A percentile compares a stretch with the other conserved stretches of the same genome.
phyloP scores from a whole-genome alignment of 2,113 vertebrate species.

The Esox niger region DNA sequence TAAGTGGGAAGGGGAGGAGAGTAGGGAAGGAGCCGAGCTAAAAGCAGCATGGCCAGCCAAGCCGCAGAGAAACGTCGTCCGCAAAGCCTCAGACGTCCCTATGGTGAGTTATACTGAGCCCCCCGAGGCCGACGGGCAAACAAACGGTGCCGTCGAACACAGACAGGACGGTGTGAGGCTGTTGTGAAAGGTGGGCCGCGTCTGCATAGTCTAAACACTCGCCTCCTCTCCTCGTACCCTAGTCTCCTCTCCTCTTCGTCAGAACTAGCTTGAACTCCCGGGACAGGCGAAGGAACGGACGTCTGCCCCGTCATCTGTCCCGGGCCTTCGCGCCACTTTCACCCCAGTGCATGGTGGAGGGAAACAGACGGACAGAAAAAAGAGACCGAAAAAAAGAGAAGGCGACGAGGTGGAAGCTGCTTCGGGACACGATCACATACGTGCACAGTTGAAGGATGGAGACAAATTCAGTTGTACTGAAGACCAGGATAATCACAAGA shows the following conservation, averaged over 20 bases:
- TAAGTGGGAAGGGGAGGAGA: background rate
- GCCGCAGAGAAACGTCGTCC: too few relatives aligned
- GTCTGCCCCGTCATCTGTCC: background rate
- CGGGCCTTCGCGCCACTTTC: too few relatives aligned
- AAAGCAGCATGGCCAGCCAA: background rate
- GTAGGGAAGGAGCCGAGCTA: background rate
- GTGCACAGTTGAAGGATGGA: too few relatives aligned
- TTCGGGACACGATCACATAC: too few relatives aligned
- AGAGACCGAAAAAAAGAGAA: background rate
- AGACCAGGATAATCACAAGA: too few relatives aligned
- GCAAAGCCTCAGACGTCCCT: conserved; percentile 47
- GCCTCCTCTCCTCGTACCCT: conserved; percentile 1
- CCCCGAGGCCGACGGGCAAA: conserved; percentile 67
- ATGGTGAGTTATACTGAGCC: conserved; percentile 43
- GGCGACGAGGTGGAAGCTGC: background rate
- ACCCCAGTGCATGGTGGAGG: background rate
- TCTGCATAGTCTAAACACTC: conserved; percentile 28
- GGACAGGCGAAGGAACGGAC: background rate
- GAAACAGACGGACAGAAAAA: background rate
- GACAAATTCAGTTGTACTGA: too few relatives aligned
- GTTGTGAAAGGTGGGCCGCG: conserved; percentile 5
- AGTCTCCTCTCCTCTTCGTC: background rate
- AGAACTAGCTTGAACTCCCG: background rate
- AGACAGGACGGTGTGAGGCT: conserved; percentile 43
- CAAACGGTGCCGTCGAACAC: conserved; percentile 59